A percentile compares a stretch with the other conserved stretches of the same genome.
Evolutionary conservation across 2,797 vertebrate genomes (phyloP).

Genomic region (Kryptolebias ocellatus): DNA sequence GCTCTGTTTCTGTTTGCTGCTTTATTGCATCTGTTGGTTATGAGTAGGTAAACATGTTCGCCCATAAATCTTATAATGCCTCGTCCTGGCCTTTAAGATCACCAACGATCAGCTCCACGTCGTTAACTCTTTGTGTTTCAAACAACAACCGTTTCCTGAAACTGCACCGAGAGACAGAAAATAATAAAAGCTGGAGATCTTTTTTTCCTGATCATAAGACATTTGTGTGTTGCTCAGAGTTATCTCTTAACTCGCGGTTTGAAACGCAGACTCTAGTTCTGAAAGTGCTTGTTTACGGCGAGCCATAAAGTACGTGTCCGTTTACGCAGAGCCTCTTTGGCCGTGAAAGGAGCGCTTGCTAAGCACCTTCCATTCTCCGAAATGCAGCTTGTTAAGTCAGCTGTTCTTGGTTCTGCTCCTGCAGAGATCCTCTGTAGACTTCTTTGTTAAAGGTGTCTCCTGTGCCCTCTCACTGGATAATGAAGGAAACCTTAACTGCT

Average conservation of each 20-base stretch:
- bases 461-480: conserved; percentile 16
- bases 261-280: background rate
- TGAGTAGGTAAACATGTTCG: background rate
- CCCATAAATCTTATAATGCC: background rate
- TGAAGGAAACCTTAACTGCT: background rate
- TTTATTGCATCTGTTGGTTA: background rate
- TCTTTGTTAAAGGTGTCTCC: conserved; percentile 42
- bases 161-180: too few species aligned
- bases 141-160: too few species aligned
- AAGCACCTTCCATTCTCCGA: conserved; percentile 52
- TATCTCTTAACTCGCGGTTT: too few species aligned
- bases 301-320: conserved; percentile 7
- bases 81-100: background rate
- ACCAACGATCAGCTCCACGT: background rate
- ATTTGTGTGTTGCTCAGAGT: too few species aligned
- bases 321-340: conserved; percentile 23
- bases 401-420: conserved; percentile 47
- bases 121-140: background rate
- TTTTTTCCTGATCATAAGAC: too few species aligned
- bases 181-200: too few species aligned
- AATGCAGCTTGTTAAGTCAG: conserved; percentile 64
- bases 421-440: conserved; percentile 9
- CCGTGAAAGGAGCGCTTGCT: conserved; percentile 50
- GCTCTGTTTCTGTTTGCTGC: background rate
- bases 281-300: background rate